These are phyloP conservation scores for Pongo abelii DNA, from an alignment of 2,113 vertebrate genomes.

Conservation along the genomic window DNA sequence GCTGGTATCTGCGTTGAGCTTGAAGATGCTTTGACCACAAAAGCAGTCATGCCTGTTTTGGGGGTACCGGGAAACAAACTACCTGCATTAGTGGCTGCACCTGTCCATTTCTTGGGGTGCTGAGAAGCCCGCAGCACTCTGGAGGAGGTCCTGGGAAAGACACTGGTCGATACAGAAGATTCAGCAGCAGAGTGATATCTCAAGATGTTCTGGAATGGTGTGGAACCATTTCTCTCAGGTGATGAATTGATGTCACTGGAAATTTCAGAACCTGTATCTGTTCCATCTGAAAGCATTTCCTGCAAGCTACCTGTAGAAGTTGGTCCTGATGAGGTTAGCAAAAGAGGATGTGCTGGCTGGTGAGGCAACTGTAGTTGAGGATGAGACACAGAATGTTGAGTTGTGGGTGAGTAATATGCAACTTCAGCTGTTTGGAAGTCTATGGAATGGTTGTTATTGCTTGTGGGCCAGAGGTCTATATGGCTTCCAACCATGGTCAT, in stretches of 20 bases:
- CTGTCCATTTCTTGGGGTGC: constrained; percentile 54
- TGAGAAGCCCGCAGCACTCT: constrained; percentile 62
- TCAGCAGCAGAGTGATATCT: constrained; percentile 30
- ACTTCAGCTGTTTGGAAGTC: not conserved
- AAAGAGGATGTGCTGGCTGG: not conserved
- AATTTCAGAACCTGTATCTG: not conserved
- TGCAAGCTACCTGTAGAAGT: not conserved
- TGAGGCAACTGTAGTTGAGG: not conserved
- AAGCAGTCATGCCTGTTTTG: constrained; percentile 13
- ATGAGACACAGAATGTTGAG: not conserved
- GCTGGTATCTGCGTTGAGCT: constrained; percentile 4
- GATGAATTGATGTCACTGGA: not conserved
- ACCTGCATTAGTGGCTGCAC: constrained; percentile 64
- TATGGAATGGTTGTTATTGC: not conserved
- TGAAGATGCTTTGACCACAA: constrained; percentile 48
- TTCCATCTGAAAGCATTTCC: constrained; percentile 62
- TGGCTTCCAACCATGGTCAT: not conserved
- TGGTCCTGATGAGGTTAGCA: not conserved
- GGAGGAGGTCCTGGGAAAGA: not conserved
- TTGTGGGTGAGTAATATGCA: constrained; percentile 9
- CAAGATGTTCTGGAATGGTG: constrained; percentile 4
- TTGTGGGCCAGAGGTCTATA: constrained; percentile 16
- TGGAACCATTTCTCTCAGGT: constrained; percentile 9
- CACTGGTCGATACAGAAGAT: constrained; percentile 36
- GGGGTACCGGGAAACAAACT: constrained; percentile 14